These are phyloP conservation scores for Orthosia cruda DNA, from an alignment of 2,888 invertebrate genomes.

Conservation along the genomic window DNA sequence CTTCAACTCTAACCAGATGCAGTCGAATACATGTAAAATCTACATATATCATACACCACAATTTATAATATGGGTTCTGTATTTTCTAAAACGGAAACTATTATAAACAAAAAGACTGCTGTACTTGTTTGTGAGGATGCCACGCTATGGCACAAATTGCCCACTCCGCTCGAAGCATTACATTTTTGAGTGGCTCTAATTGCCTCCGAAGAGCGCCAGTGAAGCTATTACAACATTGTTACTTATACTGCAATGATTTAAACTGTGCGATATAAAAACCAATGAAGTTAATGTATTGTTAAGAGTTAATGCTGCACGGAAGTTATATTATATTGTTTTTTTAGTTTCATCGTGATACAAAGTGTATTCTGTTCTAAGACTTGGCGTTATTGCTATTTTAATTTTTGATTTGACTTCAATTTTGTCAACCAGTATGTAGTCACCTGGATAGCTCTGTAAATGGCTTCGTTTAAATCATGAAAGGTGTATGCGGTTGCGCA, in stretches of 20 bases:
- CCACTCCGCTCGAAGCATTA: constrained; percentile 59
- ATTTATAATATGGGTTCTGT: not conserved
- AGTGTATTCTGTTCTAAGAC: not conserved
- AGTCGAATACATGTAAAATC: too few species aligned
- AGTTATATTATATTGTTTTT: not conserved
- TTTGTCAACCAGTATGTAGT: too few species aligned
- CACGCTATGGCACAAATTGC: constrained; percentile 48
- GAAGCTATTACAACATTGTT: constrained; percentile 40
- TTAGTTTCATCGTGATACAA: not conserved
- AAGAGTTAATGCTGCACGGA: not conserved
- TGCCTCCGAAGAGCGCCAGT: constrained; percentile 58
- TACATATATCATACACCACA: not conserved
- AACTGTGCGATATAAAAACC: constrained; percentile 6
- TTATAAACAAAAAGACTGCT: constrained; percentile 17
- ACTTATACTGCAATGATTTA: constrained; percentile 22
- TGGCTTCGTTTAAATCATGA: too few species aligned
- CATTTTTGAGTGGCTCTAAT: constrained; percentile 67
- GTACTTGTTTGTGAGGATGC: constrained; percentile 19
- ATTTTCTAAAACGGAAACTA: constrained; percentile 14
- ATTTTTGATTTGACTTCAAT: too few species aligned
- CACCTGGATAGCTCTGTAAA: too few species aligned
- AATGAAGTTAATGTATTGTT: constrained; percentile 6
- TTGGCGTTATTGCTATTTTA: not conserved
- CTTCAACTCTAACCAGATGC: too few species aligned
- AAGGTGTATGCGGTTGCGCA: too few species aligned